Evolutionary conservation across 2,888 invertebrate genomes (phyloP), one percentile per base, ranked within the genome.

Genomic region (Steinernema carpocapsae): DNA sequence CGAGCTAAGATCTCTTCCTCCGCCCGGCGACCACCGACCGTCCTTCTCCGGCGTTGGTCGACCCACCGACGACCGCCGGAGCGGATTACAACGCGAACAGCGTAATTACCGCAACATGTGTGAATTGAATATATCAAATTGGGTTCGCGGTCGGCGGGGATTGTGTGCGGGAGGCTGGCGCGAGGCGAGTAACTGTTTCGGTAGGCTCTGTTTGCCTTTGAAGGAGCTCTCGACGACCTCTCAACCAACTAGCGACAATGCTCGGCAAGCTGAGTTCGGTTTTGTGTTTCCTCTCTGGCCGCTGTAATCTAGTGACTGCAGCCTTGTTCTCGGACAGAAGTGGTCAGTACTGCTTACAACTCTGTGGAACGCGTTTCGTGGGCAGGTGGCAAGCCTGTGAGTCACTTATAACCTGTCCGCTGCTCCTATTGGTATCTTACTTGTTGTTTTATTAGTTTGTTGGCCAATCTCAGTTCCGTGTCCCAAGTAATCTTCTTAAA

Each of bases 91-190:
- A 32, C 64, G 64, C 64, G 64, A 64, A 32, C 64, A 64, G 64
- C 64, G 64, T 64, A 64, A 64, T 64, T 64, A 64, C 64, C 64
- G 64, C 64, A 64, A 64, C 64, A 64, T 64, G 64, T 64, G 64
- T 32, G 64, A 64, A 64, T 64, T 64, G 64, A 64, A 64, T 64
- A 64, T 64, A 64, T 64, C 64, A 64, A 64, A 64, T 64, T 32
- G 29, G 64, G 37, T 26, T 22, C 22, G 19, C 56, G 56, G 22
- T 22, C 56, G 56, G 56, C 56, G 64, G 32, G 29, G 64, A 29
- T 32, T 64, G 64, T 64, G 26, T 64, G 64, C 64, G 64, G 64
- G 29, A 64, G 19, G 64, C 29, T 32, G 64, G 12, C 64, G 64
- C 64, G 29, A 48, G 19, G 64, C 32, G 19, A 64, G 22, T 26